Percentiles rank a stretch among this genome's conserved stretches.
phyloP scores from a whole-genome alignment of 2,888 invertebrate species.

The Coleophora deauratella region DNA sequence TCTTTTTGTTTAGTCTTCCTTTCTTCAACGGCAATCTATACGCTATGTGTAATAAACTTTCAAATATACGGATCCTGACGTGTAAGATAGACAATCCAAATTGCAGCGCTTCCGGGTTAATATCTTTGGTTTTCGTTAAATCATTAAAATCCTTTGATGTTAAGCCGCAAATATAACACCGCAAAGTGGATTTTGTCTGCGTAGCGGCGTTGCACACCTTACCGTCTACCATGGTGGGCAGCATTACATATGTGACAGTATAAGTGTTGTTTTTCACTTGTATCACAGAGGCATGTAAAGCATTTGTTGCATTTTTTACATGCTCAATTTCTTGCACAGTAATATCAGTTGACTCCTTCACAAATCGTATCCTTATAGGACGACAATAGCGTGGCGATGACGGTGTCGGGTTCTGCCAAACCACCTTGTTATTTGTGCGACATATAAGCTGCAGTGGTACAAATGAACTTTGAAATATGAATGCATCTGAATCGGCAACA shows the following conservation, averaged over 20 bases:
- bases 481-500: slow-evolving; percentile 18
- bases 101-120: not conserved
- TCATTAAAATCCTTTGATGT: slow-evolving; percentile 28
- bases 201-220: slow-evolving; percentile 32
- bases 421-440: slow-evolving; percentile 14
- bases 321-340: slow-evolving; percentile 14
- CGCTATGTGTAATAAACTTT: slow-evolving; percentile 15
- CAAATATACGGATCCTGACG: slow-evolving; percentile 17
- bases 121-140: slow-evolving; percentile 14
- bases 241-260: slow-evolving; percentile 15
- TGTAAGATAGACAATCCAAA: slow-evolving; percentile 29
- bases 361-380: slow-evolving; percentile 19
- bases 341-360: slow-evolving; percentile 12
- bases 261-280: slow-evolving; percentile 4
- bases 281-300: no score
- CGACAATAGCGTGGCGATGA: slow-evolving; percentile 23
- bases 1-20: not conserved
- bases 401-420: slow-evolving; percentile 26
- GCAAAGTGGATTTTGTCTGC: slow-evolving; percentile 24
- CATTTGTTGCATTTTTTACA: slow-evolving; percentile 1
- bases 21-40: slow-evolving; percentile 17
- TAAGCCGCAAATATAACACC: slow-evolving; percentile 25
- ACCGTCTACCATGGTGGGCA: slow-evolving; percentile 27
- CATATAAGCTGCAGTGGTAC: slow-evolving; percentile 10
- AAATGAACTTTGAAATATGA: slow-evolving; percentile 25